Base-by-base conservation (phyloP, 2,797 vertebrate species). In the Anguilla pacifica region DNA sequence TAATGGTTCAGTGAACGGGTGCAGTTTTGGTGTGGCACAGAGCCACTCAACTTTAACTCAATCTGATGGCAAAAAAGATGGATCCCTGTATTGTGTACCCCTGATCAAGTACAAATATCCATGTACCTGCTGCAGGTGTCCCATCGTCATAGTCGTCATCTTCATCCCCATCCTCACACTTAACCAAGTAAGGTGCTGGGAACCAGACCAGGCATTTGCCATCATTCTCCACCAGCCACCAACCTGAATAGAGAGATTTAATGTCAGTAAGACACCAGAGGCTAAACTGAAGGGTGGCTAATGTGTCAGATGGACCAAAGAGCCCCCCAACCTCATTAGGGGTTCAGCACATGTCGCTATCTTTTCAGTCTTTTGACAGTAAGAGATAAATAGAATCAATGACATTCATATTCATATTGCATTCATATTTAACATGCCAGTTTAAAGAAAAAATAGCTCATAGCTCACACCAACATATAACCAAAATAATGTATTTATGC, bases 191-290 rank as follows among this genome's bases (percentile, higher is more conserved):
- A 0, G 98, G 97, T 86, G 98, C 98, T 13, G 98, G 98, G 91
- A 99, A 99, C 98, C 98, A 99, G 46, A 98, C 98, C 31, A 95
- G 90, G 28, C 91, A 90, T 88, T 96, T 97, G 0, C 95, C 91
- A 72, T 97, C 90, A 0, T 98, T 99, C 89, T 96, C 97, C 88
- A 99, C 98, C 85, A 99, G 95, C 98, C 98, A 99, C 98, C 98
- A 99, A 0, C 98, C 98, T 99, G 92, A 13, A 55, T 25, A 72
- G 43, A 67, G n/a, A 46, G 3, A 57, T 15, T 70, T 10, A 59
- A 13, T 17, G 43, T 85, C 64, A 84, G 31, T 15, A 13, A 72
- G 25, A 39, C 5, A 51, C 43, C 13, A 35, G 49, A 55, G 53
- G 85, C 22, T 3, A 46, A 35, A 39, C 25, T 22, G 17, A 64